Base-by-base conservation (phyloP, 2,113 vertebrate genomes). In the Stictonetta naevosa region DNA sequence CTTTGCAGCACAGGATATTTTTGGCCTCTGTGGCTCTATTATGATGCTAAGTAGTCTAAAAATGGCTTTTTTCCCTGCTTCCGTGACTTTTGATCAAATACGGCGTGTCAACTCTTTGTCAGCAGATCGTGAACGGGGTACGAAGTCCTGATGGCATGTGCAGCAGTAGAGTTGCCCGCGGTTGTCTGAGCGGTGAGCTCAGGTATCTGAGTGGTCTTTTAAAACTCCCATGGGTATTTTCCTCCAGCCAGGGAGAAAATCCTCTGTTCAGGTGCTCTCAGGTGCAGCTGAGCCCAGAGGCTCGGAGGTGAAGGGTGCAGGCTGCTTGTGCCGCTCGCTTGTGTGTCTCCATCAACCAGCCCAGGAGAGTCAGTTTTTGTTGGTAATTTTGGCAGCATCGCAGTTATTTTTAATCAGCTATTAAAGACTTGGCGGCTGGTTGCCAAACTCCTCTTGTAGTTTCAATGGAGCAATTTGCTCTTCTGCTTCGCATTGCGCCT, bases 381-480 rank as follows among this genome's bases (percentile, higher is more conserved):
- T 48, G 16, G 96, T 13, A 20, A 64, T 64, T 81, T 10, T 89
- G 95, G 84, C 93, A 95, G 53, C 91, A 56, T 38, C 80, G 26
- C 81, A 71, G 76, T 82, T 91, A 36, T 87, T 93, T 96, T 94
- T 90, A 86, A 92, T 86, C 71, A 88, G 44, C 88, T 78, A 17
- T 85, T 75, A 84, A 96, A 93, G 83, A 3, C 73, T 67, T 81
- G 38, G 5, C 28, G 4, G 86, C 80, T 83, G 89, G 83, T 84
- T 86, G 71, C 73, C 89, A 59, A 89, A 4, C 83, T 81, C 68
- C 92, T 73, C 76, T 95, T 64, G 92, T 80, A 67, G 66, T 46
- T 86, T 88, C 82, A 63, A 40, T 67, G 78, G 79, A 77, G 79
- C 67, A 69, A 34, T 91, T 95, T 36, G 25, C 63, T 89, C 66